phyloP scores from a whole-genome alignment of 92 coral and sea anemone species.

The Porites divaricata region DNA sequence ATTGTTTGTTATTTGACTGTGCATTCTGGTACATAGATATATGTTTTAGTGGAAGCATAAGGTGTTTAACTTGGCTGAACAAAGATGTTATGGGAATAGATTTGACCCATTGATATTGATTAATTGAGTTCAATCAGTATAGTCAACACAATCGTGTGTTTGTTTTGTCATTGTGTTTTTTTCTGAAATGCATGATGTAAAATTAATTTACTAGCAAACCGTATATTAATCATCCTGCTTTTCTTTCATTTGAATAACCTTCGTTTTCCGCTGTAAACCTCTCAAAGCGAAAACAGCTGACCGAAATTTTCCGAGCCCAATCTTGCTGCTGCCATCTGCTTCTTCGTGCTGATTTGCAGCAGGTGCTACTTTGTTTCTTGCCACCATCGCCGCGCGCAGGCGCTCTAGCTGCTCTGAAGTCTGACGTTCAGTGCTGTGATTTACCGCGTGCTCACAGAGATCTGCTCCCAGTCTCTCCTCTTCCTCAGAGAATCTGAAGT shows the following conservation, averaged over 20 bases:
- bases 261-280: neutral
- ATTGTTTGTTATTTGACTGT: no score
- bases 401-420: neutral
- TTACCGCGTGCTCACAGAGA: slow-evolving; percentile 56
- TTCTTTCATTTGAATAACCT: neutral
- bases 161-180: no score
- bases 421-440: slow-evolving; percentile 52
- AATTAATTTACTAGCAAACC: neutral
- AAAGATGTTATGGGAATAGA: no score
- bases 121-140: no score
- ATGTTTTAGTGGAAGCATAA: no score
- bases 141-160: no score
- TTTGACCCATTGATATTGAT: no score
- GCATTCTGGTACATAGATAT: no score
- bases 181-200: no score
- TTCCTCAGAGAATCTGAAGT: slow-evolving; percentile 53
- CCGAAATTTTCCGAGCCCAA: neutral
- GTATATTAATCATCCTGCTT: neutral
- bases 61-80: no score
- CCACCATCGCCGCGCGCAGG: slow-evolving; percentile 26
- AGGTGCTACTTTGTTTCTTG: slow-evolving; percentile 10
- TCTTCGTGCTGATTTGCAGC: neutral
- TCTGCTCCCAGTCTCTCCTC: slow-evolving; percentile 72
- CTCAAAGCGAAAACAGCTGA: slow-evolving; percentile 3
- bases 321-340: neutral